These are phyloP conservation scores for Nylanderia fulva DNA, from an alignment of 1,140 invertebrate species.

Conservation along the genomic window DNA sequence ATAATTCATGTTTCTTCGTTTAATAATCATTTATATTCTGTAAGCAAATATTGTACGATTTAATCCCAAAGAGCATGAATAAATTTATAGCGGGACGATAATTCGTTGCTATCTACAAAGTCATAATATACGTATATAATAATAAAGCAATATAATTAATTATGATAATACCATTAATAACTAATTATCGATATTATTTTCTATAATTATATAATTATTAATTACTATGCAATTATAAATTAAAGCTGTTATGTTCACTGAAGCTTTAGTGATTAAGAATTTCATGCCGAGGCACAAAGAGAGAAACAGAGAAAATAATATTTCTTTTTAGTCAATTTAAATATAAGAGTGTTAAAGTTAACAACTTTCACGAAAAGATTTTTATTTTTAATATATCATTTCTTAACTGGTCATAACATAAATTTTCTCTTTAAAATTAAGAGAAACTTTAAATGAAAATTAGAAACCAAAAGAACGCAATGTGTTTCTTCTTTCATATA, in stretches of 20 bases:
- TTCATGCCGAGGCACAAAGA: too few relatives aligned
- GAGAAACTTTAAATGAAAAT: not conserved
- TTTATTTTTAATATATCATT: slow-evolving; percentile 9
- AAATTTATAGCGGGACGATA: not conserved
- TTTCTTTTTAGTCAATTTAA: not conserved
- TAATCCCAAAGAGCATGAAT: not conserved
- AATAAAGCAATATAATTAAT: slow-evolving; percentile 27
- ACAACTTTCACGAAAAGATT: not conserved
- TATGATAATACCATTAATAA: not conserved
- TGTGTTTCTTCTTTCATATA: not conserved
- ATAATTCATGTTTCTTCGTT: not conserved
- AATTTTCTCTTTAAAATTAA: not conserved
- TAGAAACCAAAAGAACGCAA: not conserved
- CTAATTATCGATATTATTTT: too few relatives aligned
- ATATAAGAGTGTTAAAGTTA: not conserved
- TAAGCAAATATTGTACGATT: not conserved
- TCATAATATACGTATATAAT: slow-evolving; percentile 16
- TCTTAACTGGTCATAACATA: not conserved
- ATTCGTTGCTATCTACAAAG: not conserved
- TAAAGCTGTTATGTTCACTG: slow-evolving; percentile 13
- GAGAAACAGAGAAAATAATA: not conserved
- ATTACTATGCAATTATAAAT: slow-evolving; percentile 7
- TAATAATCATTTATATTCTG: not conserved
- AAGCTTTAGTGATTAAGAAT: not conserved
- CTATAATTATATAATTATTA: slow-evolving; percentile 15